Conservation (phyloP, 2,113 vertebrate genomes). For the Erythrocercus mccallii region DNA sequence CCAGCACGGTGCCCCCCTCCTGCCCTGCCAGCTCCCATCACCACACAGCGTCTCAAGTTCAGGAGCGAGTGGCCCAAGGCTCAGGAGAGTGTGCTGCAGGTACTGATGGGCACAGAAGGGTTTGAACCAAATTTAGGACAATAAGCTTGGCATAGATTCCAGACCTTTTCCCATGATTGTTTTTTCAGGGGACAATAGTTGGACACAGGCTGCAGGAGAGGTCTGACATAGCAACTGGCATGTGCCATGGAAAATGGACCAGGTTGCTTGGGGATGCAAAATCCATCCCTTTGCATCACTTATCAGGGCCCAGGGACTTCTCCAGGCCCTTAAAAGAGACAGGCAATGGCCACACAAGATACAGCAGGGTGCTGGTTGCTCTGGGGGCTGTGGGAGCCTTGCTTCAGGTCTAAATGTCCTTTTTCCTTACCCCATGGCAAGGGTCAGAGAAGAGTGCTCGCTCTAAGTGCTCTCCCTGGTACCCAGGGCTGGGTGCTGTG, state of each 20-base stretch:
- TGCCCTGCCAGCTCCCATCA: background rate
- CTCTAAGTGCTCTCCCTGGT: no score
- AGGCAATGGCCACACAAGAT: rapidly evolving
- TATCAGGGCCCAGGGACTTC: background rate
- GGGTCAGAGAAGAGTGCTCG: rapidly evolving
- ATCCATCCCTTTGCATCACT: background rate
- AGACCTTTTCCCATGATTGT: background rate
- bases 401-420: background rate
- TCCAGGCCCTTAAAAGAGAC: background rate
- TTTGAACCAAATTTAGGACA: background rate
- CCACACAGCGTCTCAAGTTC: background rate
- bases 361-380: background rate
- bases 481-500: background rate
- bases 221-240: rapidly evolving
- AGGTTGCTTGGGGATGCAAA: background rate
- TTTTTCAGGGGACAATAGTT: background rate
- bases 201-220: background rate
- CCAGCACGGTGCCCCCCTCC: background rate
- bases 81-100: background rate
- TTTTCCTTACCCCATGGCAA: background rate
- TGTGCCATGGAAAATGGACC: background rate
- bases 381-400: background rate
- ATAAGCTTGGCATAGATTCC: background rate
- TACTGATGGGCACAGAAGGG: background rate
- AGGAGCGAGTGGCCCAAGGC: background rate